A percentile compares a stretch with the other conserved stretches of the same genome.
These are phyloP conservation scores for Actias luna DNA, from an alignment of 2,888 invertebrate species.

Conservation along the genomic window DNA sequence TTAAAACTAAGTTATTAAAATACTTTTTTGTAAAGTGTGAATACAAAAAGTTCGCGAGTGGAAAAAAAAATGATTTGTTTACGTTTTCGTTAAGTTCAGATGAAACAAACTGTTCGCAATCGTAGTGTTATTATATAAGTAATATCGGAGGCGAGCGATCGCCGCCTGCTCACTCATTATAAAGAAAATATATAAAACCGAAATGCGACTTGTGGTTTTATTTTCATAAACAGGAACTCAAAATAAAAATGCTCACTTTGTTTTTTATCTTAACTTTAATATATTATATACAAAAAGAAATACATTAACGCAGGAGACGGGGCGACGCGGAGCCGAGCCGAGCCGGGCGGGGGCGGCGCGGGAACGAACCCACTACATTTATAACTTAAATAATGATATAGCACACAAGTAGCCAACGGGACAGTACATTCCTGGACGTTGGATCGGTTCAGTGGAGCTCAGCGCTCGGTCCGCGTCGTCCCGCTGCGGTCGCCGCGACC, in stretches of 20 bases:
- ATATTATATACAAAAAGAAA: slow-evolving; percentile 76
- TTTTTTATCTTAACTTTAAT: slow-evolving; percentile 71
- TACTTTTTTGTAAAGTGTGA: too few relatives aligned
- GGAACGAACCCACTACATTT: not conserved
- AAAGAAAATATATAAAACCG: not conserved
- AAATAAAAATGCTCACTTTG: slow-evolving; percentile 40
- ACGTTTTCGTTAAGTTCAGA: too few relatives aligned
- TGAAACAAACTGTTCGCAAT: too few relatives aligned
- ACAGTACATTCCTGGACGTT: not conserved
- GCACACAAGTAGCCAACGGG: not conserved
- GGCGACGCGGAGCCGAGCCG: not conserved
- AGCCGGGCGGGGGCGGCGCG: not conserved
- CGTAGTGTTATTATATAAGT: too few relatives aligned
- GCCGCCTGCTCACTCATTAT: not conserved
- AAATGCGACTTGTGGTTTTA: slow-evolving; percentile 28
- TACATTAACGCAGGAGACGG: slow-evolving; percentile 39
- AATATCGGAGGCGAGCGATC: too few relatives aligned
- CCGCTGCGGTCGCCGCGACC: not conserved
- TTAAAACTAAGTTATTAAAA: too few relatives aligned
- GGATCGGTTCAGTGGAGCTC: too few relatives aligned
- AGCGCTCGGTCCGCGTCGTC: not conserved
- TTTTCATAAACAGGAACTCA: slow-evolving; percentile 23
- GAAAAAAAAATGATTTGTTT: too few relatives aligned
- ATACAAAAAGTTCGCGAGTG: too few relatives aligned
- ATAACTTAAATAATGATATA: not conserved